These are phyloP conservation scores for Phoenoteleia sp. DNA, from an alignment of 2,888 invertebrate genomes.

Conservation along the genomic window DNA sequence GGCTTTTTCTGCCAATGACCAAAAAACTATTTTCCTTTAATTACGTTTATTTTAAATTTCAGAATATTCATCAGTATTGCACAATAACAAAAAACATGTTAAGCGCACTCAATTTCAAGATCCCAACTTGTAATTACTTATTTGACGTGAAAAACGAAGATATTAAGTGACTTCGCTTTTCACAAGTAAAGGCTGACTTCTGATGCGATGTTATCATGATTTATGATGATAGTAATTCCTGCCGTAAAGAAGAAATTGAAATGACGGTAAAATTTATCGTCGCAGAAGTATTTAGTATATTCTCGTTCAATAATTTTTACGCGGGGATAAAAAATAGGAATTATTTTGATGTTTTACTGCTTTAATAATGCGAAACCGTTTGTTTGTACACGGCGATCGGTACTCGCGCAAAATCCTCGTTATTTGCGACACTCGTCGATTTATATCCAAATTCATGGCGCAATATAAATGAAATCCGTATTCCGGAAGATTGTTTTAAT, in stretches of 20 bases:
- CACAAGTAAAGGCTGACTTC: background rate
- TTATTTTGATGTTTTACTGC: background rate
- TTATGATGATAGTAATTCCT: background rate
- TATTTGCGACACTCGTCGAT: background rate
- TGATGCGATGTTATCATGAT: background rate
- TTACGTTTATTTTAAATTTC: background rate
- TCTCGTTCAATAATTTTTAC: background rate
- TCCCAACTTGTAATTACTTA: background rate
- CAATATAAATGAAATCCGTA: constrained; percentile 5
- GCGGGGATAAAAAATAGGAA: background rate
- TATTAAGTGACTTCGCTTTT: background rate
- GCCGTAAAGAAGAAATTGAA: background rate
- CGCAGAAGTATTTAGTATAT: background rate
- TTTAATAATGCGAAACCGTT: background rate
- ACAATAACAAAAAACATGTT: no score
- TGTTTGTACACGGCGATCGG: background rate
- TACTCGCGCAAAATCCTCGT: background rate
- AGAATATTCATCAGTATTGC: no score
- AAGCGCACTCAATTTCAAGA: background rate
- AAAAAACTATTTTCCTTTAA: no score
- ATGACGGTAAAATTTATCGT: background rate
- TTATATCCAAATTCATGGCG: background rate
- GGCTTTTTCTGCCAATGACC: no score
- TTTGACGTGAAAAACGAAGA: background rate
- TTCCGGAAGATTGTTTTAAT: constrained; percentile 7